Conservation (phyloP, 1,140 invertebrate genomes). For the Papilio aristodemus region DNA sequence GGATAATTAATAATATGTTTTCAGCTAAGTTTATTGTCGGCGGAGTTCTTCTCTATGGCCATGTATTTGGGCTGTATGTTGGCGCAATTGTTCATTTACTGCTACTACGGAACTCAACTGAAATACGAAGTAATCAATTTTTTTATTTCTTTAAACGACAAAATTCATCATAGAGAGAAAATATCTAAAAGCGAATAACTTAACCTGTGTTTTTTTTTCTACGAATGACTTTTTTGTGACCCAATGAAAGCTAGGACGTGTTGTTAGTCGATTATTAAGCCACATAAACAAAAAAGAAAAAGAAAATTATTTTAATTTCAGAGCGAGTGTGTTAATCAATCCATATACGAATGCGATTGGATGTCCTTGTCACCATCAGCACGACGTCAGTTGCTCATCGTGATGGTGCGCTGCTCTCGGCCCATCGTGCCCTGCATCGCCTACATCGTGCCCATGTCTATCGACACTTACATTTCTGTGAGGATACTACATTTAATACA, state of each 20-base stretch:
- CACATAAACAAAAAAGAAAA: too few relatives aligned
- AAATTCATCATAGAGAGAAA: too few relatives aligned
- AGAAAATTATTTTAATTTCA: too few relatives aligned
- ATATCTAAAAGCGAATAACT: too few relatives aligned
- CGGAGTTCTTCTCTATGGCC: slow-evolving; percentile 55
- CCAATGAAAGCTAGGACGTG: too few relatives aligned
- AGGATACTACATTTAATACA: slow-evolving; percentile 34
- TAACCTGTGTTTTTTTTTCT: too few relatives aligned
- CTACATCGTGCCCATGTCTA: slow-evolving; percentile 58
- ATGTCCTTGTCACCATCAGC: slow-evolving; percentile 46
- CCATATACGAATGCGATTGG: slow-evolving; percentile 55
- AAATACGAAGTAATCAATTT: slow-evolving; percentile 50
- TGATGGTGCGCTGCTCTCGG: slow-evolving; percentile 51
- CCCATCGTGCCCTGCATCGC: slow-evolving; percentile 51
- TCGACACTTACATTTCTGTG: slow-evolving; percentile 64
- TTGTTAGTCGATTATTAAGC: too few relatives aligned
- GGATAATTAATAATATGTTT: slow-evolving; percentile 31
- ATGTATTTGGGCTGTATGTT: slow-evolving; percentile 60
- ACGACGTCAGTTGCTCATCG: slow-evolving; percentile 49
- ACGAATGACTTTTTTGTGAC: too few relatives aligned
- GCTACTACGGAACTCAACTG: slow-evolving; percentile 61
- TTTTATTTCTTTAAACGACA: background rate
- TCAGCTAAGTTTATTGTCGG: slow-evolving; percentile 55
- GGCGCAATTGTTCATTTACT: slow-evolving; percentile 63
- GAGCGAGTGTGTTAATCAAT: slow-evolving; percentile 57